These are phyloP conservation scores for Stenchaetothrips biformis DNA, from an alignment of 2,888 invertebrate species.

Conservation along the genomic window DNA sequence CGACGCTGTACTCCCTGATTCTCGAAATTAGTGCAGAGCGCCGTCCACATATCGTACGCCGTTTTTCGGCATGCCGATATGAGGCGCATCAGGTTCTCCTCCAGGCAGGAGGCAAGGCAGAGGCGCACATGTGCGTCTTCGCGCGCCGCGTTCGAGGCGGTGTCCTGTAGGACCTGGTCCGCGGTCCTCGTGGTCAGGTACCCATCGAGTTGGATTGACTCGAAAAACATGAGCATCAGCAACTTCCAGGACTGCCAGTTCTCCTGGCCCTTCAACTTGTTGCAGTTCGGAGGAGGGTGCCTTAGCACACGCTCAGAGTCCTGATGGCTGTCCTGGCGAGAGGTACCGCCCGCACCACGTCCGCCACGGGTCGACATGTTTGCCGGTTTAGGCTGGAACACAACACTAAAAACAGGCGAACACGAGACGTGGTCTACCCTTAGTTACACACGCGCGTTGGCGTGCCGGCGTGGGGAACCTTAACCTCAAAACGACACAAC, in stretches of 20 bases:
- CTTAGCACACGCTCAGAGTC: background rate
- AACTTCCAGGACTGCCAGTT: background rate
- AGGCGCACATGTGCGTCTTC: background rate
- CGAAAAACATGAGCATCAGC: background rate
- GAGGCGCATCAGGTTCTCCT: background rate
- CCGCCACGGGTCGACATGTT: background rate
- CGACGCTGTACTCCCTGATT: conserved; percentile 18
- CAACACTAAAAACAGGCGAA: background rate
- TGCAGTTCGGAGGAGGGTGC: background rate
- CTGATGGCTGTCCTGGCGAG: background rate
- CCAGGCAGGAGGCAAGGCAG: background rate
- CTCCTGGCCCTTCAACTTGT: background rate
- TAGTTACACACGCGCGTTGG: background rate
- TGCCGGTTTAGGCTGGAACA: background rate
- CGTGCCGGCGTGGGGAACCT: background rate
- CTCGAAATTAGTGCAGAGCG: background rate
- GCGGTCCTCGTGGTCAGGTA: background rate
- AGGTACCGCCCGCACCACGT: background rate
- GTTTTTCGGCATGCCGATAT: background rate
- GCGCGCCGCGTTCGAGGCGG: background rate
- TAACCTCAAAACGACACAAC: background rate
- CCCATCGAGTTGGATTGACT: background rate
- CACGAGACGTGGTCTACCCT: background rate
- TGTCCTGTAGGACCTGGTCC: background rate
- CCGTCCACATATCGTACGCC: background rate